Conservation (phyloP, 2,113 vertebrate genomes). For the Dicentrarchus labrax region DNA sequence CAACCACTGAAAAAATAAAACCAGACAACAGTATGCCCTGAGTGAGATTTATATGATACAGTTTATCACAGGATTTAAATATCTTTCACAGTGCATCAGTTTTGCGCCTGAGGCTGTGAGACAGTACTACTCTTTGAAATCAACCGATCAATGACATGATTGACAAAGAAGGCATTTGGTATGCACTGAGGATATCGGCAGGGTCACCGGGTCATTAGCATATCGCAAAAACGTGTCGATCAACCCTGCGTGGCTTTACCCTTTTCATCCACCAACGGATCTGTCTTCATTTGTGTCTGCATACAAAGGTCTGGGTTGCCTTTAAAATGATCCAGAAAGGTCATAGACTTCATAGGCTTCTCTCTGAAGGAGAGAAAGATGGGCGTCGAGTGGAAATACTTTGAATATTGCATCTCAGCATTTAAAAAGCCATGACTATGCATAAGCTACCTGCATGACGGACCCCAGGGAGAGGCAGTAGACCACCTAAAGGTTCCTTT, state of each 20-base stretch:
- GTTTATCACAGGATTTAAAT: conserved; percentile 52
- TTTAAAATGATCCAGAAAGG: conserved; percentile 84
- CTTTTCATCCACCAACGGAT: conserved; percentile 84
- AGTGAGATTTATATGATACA: conserved; percentile 14
- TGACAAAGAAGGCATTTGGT: conserved; percentile 75
- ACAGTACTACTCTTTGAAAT: conserved; percentile 61
- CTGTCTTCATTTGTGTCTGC: conserved; percentile 85
- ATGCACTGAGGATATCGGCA: conserved; percentile 71
- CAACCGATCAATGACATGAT: conserved; percentile 74
- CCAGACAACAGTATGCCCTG: not conserved
- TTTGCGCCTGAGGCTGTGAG: conserved; percentile 50
- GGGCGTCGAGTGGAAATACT: conserved; percentile 60
- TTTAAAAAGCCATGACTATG: conserved; percentile 79
- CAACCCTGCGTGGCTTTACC: conserved; percentile 78
- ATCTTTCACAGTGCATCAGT: conserved; percentile 27
- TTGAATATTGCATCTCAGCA: conserved; percentile 81
- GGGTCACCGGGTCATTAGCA: conserved; percentile 76
- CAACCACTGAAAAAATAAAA: conserved; percentile 7
- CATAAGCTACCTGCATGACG: conserved; percentile 57
- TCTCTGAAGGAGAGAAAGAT: conserved; percentile 67
- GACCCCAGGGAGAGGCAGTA: conserved; percentile 48
- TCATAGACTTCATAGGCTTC: conserved; percentile 80
- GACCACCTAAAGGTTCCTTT: conserved; percentile 64
- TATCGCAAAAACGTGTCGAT: conserved; percentile 80
- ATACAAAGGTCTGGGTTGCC: conserved; percentile 83